These are phyloP conservation scores for Mamestra brassicae DNA, from an alignment of 2,888 invertebrate species.

Conservation along the genomic window DNA sequence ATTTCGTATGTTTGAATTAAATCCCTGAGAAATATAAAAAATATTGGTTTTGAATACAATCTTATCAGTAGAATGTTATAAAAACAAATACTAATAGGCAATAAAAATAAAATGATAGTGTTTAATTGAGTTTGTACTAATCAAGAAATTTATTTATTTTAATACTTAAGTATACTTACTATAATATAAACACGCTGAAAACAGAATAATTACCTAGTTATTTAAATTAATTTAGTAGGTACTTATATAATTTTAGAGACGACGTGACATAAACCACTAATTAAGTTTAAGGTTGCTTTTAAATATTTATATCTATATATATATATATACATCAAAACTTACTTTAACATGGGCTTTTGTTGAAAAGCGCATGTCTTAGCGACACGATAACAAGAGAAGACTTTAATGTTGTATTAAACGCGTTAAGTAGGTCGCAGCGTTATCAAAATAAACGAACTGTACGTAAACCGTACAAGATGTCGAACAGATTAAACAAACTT, in stretches of 20 bases:
- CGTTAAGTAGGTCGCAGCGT: conserved; percentile 28
- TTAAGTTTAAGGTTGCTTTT: not conserved
- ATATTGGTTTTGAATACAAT: conserved; percentile 14
- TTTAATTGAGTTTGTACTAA: conserved; percentile 17
- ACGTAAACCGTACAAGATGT: conserved; percentile 21
- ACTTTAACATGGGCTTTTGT: not conserved
- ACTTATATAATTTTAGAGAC: not conserved
- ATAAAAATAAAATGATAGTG: conserved; percentile 14
- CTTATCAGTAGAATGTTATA: conserved; percentile 6
- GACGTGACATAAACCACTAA: not conserved
- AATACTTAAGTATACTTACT: not conserved
- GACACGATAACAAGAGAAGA: not conserved
- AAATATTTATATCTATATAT: not conserved
- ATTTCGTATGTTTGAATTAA: not conserved
- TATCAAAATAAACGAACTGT: conserved; percentile 34
- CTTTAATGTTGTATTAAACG: conserved; percentile 19
- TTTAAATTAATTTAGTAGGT: conserved; percentile 9
- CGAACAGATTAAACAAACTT: conserved; percentile 8
- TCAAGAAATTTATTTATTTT: not conserved
- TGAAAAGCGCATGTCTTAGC: not conserved
- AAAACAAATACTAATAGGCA: conserved; percentile 9
- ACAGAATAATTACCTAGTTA: not conserved
- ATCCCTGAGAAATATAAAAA: not conserved
- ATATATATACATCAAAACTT: not conserved
- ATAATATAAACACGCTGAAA: not conserved